phyloP scores from a whole-genome alignment of 2,888 invertebrate species.

The Nomada flava region DNA sequence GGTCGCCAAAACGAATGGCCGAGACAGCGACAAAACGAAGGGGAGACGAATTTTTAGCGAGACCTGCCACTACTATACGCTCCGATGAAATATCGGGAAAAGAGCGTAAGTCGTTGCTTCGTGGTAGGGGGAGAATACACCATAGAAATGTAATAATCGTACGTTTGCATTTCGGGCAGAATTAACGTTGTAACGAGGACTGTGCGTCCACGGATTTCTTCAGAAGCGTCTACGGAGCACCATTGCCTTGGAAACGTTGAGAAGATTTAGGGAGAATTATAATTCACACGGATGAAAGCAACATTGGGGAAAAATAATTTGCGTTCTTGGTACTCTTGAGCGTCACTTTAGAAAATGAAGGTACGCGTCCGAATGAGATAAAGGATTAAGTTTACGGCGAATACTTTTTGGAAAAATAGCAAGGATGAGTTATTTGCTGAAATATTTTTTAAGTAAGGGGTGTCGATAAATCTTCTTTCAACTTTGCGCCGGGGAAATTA shows the following conservation, averaged over 20 bases:
- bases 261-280: neutral
- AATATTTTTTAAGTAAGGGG: too few relatives aligned
- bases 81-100: constrained; percentile 36
- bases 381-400: too few relatives aligned
- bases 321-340: too few relatives aligned
- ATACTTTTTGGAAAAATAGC: too few relatives aligned
- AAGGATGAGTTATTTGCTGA: too few relatives aligned
- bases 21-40: constrained; percentile 39
- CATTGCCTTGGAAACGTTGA: neutral
- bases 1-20: constrained; percentile 41
- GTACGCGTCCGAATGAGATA: too few relatives aligned
- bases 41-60: constrained; percentile 39
- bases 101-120: neutral
- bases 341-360: too few relatives aligned
- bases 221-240: constrained; percentile 12
- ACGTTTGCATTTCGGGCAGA: constrained; percentile 13
- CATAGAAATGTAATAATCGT: constrained; percentile 40
- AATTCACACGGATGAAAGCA: neutral
- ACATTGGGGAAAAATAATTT: constrained; percentile 10
- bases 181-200: constrained; percentile 28
- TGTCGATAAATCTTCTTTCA: too few relatives aligned
- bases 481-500: too few relatives aligned
- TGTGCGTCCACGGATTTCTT: constrained; percentile 20
- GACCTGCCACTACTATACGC: constrained; percentile 14
- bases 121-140: neutral